Percentiles rank a stretch among this genome's conserved stretches.
phyloP scores from a whole-genome alignment of 2,888 invertebrate species.

The Neoascia interrupta region DNA sequence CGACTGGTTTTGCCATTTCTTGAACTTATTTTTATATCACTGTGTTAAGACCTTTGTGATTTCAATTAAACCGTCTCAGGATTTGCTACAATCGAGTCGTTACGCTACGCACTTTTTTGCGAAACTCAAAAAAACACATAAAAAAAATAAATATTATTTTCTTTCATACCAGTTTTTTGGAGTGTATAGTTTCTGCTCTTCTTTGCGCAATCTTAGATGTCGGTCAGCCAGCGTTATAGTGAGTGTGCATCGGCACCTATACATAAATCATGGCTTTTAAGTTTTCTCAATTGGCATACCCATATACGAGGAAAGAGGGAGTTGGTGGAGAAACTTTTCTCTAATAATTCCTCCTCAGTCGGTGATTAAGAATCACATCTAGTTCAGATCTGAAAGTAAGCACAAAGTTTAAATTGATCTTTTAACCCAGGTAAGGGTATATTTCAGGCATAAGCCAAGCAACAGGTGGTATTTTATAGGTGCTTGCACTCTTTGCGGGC shows the following conservation, averaged over 20 bases:
- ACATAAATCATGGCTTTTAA: constrained; percentile 54
- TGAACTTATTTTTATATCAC: constrained; percentile 4
- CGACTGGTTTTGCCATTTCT: constrained; percentile 28
- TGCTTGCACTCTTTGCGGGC: not conserved
- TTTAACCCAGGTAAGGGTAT: constrained; percentile 44
- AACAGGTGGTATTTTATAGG: constrained; percentile 43
- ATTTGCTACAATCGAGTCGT: constrained; percentile 10
- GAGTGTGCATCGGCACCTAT: constrained; percentile 4
- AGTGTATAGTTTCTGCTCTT: not conserved
- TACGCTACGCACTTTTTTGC: constrained; percentile 38
- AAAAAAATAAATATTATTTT: not conserved
- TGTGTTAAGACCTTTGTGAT: not conserved
- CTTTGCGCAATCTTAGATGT: constrained; percentile 17
- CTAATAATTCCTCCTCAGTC: constrained; percentile 47
- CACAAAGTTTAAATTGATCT: constrained; percentile 64
- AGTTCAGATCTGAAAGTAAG: constrained; percentile 47
- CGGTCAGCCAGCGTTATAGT: constrained; percentile 2
- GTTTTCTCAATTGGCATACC: constrained; percentile 37
- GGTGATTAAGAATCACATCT: constrained; percentile 57
- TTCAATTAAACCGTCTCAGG: constrained; percentile 40
- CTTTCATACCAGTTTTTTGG: not conserved
- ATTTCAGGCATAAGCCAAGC: constrained; percentile 52
- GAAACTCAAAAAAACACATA: not conserved
- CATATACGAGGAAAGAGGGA: not conserved
- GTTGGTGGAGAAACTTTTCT: constrained; percentile 51